Evolutionary conservation across 2,797 vertebrate species (phyloP), one percentile per base, ranked within the genome.

Genomic region (Champsocephalus gunnari): DNA sequence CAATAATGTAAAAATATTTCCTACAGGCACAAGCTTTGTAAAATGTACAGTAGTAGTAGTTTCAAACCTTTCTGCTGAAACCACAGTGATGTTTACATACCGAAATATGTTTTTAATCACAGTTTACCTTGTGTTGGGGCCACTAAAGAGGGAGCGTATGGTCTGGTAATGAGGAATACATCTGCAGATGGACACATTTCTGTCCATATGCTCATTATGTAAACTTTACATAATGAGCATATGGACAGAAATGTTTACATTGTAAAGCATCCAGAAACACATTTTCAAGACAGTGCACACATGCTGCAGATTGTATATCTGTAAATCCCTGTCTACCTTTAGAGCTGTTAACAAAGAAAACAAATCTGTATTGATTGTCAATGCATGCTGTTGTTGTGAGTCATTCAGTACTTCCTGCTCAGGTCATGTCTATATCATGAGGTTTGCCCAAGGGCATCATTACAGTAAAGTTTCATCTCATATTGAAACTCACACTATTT

Each of bases 401-500:
- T 66, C 41, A 17, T 73, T 57, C 34, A 45, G 19, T 4, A 0
- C 19, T 54, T 11, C 8, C 19, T 76, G 17, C 21, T 68, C 6
- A 54, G 21, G 54, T 61, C 4, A 56, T 34, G 19, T 13, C 13
- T 34, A 12, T 53, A 44, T 73, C 2, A 13, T 45, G 51, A 53
- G 77, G 13, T 56, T 44, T 32, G 65, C 63, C 49, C 55, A 47
- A 65, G 34, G 59, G 45, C n/a, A 60, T 63, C 59, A 80, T 81
- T 69, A 24, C 24, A 24, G 24, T 24, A 66, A 62, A 32, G 44
- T 75, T 83, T 81, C 48, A 59, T 75, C 61, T 67, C 24, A 81
- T 73, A 70, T 57, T 24, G 10, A 56, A 76, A 34, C 48, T 65
- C 49, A 28, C 59, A 63, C 51, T 59, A 58, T 80, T 77, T 67